phyloP scores from a whole-genome alignment of 1,140 invertebrate species.

The Drosophila truncata region DNA sequence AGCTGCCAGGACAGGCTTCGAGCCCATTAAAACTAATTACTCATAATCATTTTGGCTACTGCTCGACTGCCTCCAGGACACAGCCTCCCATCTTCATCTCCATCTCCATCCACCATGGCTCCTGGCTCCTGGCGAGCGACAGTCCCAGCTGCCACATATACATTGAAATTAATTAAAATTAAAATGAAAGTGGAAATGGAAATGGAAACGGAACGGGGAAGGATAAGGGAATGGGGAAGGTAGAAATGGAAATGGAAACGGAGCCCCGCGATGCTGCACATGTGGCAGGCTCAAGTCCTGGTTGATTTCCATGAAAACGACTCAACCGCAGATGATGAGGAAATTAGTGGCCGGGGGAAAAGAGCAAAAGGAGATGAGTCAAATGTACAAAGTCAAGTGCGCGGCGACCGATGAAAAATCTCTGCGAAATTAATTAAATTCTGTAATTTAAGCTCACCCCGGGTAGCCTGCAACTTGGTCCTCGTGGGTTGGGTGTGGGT shows the following conservation, averaged over 20 bases:
- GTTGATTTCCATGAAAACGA: constrained; percentile 42
- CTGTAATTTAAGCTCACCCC: constrained; percentile 60
- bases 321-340: constrained; percentile 57
- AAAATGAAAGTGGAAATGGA: constrained; percentile 41
- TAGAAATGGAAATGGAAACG: constrained; percentile 29
- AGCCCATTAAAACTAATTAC: constrained; percentile 66
- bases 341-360: constrained; percentile 56
- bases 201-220: constrained; percentile 14
- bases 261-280: constrained; percentile 28
- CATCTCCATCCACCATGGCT: background rate
- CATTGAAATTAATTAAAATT: constrained; percentile 81
- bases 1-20: constrained; percentile 42
- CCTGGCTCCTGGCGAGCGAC: constrained; percentile 27
- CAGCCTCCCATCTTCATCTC: background rate
- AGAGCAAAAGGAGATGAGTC: constrained; percentile 38
- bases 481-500: background rate
- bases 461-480: background rate
- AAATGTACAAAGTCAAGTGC: constrained; percentile 67
- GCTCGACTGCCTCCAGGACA: constrained; percentile 23
- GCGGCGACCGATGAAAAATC: constrained; percentile 62
- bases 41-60: constrained; percentile 61
- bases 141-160: constrained; percentile 45
- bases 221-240: constrained; percentile 6
- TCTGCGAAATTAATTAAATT: constrained; percentile 75
- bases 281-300: constrained; percentile 43